phyloP scores from a whole-genome alignment of 2,888 invertebrate genomes.

The Beris chalybata region DNA sequence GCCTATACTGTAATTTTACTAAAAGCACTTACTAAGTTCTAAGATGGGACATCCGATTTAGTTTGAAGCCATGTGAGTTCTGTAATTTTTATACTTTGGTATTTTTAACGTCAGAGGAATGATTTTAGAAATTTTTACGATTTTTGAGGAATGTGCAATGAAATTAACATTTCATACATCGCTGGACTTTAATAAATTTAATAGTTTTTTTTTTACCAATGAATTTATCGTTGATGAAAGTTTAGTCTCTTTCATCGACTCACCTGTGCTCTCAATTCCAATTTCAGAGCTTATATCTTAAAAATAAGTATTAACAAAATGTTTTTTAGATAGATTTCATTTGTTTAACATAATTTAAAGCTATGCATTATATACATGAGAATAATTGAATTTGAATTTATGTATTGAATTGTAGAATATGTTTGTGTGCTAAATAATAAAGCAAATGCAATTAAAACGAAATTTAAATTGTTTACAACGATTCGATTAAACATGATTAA shows the following conservation, averaged over 20 bases:
- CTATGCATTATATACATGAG: background rate
- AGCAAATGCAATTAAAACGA: conserved; percentile 7
- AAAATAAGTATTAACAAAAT: conserved; percentile 33
- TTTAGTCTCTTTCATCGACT: conserved; percentile 26
- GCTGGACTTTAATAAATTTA: background rate
- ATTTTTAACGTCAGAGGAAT: too few species aligned
- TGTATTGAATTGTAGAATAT: background rate
- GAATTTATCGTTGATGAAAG: conserved; percentile 20
- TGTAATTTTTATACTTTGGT: too few species aligned
- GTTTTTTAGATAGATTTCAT: conserved; percentile 4
- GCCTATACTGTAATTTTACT: too few species aligned
- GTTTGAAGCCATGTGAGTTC: too few species aligned
- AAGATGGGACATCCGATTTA: too few species aligned
- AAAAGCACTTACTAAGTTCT: too few species aligned
- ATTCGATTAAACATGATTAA: background rate
- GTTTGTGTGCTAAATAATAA: background rate
- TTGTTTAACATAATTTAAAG: background rate
- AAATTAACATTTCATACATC: background rate
- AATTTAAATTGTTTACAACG: background rate
- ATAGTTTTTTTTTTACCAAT: background rate
- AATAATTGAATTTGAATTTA: background rate
- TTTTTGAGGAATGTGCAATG: background rate
- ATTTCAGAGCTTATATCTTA: conserved; percentile 36
- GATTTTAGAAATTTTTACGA: too few species aligned
- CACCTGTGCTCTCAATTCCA: conserved; percentile 38